Percentiles rank a stretch among this genome's conserved stretches.
These are phyloP conservation scores for Amphilophus citrinellus DNA, from an alignment of 2,113 vertebrate species.

Conservation along the genomic window DNA sequence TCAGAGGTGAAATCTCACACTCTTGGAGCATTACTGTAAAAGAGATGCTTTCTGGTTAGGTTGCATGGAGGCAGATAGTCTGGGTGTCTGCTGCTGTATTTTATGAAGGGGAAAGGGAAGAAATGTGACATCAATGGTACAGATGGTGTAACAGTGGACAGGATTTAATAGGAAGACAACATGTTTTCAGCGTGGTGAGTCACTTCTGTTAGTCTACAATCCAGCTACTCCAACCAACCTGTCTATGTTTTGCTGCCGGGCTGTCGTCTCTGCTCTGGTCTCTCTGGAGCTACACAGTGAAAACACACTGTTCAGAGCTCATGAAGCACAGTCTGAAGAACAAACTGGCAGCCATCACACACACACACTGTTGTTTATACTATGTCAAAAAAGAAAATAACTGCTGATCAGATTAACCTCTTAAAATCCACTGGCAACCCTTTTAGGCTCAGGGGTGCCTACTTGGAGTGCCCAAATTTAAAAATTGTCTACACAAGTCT, in stretches of 20 bases:
- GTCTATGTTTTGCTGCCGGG: slow-evolving; percentile 43
- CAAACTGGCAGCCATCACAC: slow-evolving; percentile 3
- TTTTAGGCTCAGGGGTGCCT: background rate
- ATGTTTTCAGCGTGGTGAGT: slow-evolving; percentile 7
- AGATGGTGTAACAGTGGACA: background rate
- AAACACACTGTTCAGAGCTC: slow-evolving; percentile 12
- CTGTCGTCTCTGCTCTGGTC: slow-evolving; percentile 47
- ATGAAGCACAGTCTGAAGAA: background rate
- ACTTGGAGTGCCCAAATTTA: rapidly evolving
- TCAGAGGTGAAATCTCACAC: background rate
- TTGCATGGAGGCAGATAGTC: slow-evolving; percentile 1
- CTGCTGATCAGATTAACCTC: background rate
- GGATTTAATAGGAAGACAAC: background rate
- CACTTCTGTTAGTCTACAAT: slow-evolving; percentile 18
- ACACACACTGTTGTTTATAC: background rate
- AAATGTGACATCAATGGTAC: background rate
- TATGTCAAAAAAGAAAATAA: rapidly evolving
- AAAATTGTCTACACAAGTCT: background rate
- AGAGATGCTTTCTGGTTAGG: background rate
- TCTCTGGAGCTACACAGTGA: slow-evolving; percentile 5
- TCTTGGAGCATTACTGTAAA: background rate
- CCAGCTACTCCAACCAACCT: slow-evolving; percentile 52
- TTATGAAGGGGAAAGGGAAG: background rate
- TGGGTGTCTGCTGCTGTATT: slow-evolving; percentile 6
- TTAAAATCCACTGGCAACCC: background rate